Conservation (phyloP, 2,113 vertebrate species). For the Acrocephalus kingi region DNA sequence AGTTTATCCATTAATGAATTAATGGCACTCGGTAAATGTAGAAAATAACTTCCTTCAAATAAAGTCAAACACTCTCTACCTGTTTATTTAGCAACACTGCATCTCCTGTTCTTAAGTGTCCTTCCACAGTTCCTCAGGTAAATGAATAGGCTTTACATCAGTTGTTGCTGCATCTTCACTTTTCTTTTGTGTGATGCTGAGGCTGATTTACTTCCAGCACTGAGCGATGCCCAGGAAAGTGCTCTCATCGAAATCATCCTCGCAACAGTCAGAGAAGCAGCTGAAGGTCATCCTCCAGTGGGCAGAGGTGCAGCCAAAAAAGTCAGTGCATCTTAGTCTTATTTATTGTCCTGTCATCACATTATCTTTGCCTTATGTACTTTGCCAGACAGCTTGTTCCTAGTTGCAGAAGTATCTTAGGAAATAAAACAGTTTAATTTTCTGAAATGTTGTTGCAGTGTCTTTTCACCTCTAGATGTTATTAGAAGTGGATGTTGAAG, state of each 20-base stretch:
- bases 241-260: constrained; percentile 84
- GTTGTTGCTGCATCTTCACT: neutral
- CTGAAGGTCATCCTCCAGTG: constrained; percentile 81
- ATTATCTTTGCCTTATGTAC: neutral
- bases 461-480: neutral
- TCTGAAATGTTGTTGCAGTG: neutral
- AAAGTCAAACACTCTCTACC: neutral
- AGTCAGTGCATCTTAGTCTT: constrained; percentile 70
- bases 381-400: neutral
- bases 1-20: neutral
- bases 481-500: neutral
- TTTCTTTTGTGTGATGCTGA: neutral
- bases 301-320: constrained; percentile 85
- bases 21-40: neutral
- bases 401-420: neutral
- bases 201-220: constrained; percentile 67
- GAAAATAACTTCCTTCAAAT: neutral
- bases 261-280: constrained; percentile 83
- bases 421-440: neutral
- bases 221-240: constrained; percentile 72
- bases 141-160: neutral
- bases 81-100: neutral
- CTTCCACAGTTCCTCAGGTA: neutral
- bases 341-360: neutral
- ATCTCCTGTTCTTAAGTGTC: neutral